Percentiles rank a stretch among this genome's conserved stretches.
Conservation (phyloP, 1,140 invertebrate genomes). For the Mamestra configurata region DNA sequence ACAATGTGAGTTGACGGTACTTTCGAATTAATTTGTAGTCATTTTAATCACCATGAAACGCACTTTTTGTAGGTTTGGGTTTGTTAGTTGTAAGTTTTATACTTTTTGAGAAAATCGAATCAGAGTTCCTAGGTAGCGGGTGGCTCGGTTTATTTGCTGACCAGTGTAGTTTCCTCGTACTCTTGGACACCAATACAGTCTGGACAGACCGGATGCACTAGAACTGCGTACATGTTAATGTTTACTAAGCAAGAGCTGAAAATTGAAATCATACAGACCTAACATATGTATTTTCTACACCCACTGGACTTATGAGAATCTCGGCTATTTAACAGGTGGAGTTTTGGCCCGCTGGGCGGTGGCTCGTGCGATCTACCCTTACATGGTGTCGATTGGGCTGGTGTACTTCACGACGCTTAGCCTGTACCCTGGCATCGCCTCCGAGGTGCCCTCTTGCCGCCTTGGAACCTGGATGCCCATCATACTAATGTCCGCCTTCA, state of each 20-base stretch:
- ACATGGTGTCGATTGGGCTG: slow-evolving; percentile 95
- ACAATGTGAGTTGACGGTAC: too few relatives aligned
- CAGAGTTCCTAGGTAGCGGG: too few relatives aligned
- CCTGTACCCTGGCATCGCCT: slow-evolving; percentile 96
- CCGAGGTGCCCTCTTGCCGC: slow-evolving; percentile 94
- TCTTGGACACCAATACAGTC: too few relatives aligned
- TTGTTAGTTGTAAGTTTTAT: too few relatives aligned
- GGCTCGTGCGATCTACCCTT: slow-evolving; percentile 94
- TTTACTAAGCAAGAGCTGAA: neutral
- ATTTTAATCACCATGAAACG: too few relatives aligned
- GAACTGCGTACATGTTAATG: neutral
- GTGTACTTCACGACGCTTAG: slow-evolving; percentile 96
- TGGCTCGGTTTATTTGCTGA: too few relatives aligned
- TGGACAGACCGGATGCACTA: too few relatives aligned
- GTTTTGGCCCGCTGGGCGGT: slow-evolving; percentile 92
- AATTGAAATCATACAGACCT: neutral
- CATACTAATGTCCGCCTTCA: slow-evolving; percentile 96
- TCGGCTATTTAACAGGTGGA: slow-evolving; percentile 89
- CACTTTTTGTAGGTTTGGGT: too few relatives aligned
- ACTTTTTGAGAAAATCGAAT: too few relatives aligned
- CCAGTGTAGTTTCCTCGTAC: too few relatives aligned
- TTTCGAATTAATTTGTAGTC: too few relatives aligned
- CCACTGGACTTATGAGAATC: neutral
- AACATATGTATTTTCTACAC: neutral
- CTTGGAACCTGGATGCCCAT: slow-evolving; percentile 97